Conservation (phyloP, 2,888 invertebrate species). For the Lomographa bimaculata region DNA sequence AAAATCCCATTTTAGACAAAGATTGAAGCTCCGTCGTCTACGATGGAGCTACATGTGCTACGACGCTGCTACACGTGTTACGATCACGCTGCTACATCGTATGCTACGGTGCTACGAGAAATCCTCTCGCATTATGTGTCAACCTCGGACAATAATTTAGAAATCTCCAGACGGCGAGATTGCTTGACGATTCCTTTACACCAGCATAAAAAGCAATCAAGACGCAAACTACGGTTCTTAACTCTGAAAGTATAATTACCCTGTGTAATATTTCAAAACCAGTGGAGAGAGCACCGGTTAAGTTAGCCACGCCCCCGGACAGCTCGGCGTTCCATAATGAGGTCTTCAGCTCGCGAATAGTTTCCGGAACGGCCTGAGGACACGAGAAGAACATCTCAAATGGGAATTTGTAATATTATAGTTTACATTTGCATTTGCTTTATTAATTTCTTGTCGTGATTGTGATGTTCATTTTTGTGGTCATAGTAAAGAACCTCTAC, state of each 20-base stretch:
- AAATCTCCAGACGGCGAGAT: no score
- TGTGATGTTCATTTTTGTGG: no score
- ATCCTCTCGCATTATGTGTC: no score
- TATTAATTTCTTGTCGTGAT: no score
- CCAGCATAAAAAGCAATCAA: slow-evolving; percentile 29
- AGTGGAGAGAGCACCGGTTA: slow-evolving; percentile 94
- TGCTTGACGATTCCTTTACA: slow-evolving; percentile 4
- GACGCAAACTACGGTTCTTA: slow-evolving; percentile 33
- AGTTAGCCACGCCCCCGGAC: slow-evolving; percentile 91
- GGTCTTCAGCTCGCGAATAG: slow-evolving; percentile 90
- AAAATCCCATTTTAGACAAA: no score
- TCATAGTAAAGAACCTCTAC: no score
- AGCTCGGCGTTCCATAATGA: slow-evolving; percentile 89
- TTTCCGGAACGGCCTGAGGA: slow-evolving; percentile 90
- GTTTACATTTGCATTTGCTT: slow-evolving; percentile 3
- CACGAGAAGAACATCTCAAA: slow-evolving; percentile 12
- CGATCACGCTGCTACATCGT: no score
- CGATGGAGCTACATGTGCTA: no score
- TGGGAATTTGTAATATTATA: slow-evolving; percentile 6
- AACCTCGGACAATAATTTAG: no score
- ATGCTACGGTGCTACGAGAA: no score
- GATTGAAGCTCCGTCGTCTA: no score
- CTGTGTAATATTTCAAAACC: slow-evolving; percentile 96
- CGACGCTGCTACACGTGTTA: no score
- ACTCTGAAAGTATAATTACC: slow-evolving; percentile 73